These are phyloP conservation scores for Glaucomys volans DNA, from an alignment of 2,113 vertebrate genomes.

Conservation along the genomic window DNA sequence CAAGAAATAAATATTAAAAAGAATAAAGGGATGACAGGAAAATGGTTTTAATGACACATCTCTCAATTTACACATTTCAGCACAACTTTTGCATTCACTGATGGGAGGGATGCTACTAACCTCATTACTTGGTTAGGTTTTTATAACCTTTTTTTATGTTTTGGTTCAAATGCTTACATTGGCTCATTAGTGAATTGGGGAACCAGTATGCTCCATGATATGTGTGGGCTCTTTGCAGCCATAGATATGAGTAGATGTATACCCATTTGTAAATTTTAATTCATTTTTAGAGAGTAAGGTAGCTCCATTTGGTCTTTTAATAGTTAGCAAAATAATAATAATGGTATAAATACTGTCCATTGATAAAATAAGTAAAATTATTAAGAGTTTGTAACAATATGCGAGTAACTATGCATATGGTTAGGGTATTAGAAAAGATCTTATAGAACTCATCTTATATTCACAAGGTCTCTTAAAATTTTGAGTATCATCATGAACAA, in stretches of 20 bases:
- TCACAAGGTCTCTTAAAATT: neutral
- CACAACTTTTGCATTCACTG: neutral
- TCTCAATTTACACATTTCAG: neutral
- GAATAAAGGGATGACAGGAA: neutral
- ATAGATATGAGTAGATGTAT: neutral
- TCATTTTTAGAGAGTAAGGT: neutral
- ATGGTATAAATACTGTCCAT: neutral
- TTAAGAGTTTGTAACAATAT: neutral
- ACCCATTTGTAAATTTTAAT: neutral
- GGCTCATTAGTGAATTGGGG: neutral
- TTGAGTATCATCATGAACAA: neutral
- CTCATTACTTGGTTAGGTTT: neutral
- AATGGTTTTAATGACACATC: neutral
- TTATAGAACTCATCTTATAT: neutral
- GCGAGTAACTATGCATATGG: neutral
- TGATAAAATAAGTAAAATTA: neutral
- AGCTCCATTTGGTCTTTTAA: neutral
- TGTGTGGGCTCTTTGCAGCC: neutral
- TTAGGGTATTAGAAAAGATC: neutral
- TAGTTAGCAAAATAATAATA: neutral
- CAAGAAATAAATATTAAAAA: neutral
- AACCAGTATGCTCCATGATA: neutral
- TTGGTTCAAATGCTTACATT: neutral
- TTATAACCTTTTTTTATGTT: neutral
- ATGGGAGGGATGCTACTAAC: too few species aligned